Evolutionary conservation across 2,113 vertebrate genomes (phyloP).

Genomic region (Pagrus major): DNA sequence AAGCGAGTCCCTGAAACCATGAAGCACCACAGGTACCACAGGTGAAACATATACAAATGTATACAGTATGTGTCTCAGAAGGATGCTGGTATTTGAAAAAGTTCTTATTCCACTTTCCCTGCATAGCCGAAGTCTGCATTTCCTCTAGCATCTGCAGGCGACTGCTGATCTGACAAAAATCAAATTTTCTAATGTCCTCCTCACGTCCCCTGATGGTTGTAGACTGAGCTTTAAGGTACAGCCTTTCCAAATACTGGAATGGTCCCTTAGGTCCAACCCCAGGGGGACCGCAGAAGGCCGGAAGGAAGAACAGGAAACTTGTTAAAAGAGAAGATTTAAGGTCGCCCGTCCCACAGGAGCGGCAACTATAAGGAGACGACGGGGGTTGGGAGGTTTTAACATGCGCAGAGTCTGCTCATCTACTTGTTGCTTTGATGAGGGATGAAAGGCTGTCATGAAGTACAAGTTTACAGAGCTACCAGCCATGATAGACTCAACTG

Average conservation of each 20-base stretch:
- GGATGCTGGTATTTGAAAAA: background rate
- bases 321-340: slow-evolving; percentile 91
- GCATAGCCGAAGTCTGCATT: slow-evolving; percentile 11
- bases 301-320: slow-evolving; percentile 86
- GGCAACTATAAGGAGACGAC: slow-evolving; percentile 69
- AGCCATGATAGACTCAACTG: slow-evolving; percentile 83
- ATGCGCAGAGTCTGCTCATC: slow-evolving; percentile 86
- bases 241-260: slow-evolving; percentile 55
- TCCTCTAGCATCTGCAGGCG: slow-evolving; percentile 9
- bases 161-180: slow-evolving; percentile 37
- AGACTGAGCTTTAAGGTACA: slow-evolving; percentile 53
- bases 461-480: slow-evolving; percentile 80
- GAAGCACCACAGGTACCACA: background rate
- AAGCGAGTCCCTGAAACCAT: background rate
- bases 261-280: slow-evolving; percentile 62
- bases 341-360: slow-evolving; percentile 79
- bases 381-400: slow-evolving; percentile 74
- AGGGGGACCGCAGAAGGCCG: slow-evolving; percentile 70
- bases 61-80: background rate
- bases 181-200: slow-evolving; percentile 46
- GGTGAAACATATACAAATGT: background rate
- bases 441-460: slow-evolving; percentile 89
- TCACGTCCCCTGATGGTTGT: slow-evolving; percentile 46
- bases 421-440: slow-evolving; percentile 94
- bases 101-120: slow-evolving; percentile 5